Percentiles rank a stretch among this genome's conserved stretches.
phyloP scores from a whole-genome alignment of 2,888 invertebrate species.

The Trachelus tabidus region DNA sequence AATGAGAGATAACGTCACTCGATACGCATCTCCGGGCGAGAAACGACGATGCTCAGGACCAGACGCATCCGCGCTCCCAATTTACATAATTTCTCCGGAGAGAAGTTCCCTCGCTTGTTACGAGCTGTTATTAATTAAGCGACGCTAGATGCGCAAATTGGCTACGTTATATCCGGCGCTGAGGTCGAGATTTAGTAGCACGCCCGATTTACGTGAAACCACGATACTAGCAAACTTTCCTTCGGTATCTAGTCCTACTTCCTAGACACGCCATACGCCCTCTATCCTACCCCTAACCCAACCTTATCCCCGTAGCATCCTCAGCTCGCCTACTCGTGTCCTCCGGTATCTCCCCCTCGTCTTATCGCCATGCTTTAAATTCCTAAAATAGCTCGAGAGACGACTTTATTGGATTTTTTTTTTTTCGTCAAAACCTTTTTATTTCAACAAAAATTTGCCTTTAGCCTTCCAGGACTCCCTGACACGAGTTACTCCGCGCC shows the following conservation, averaged over 20 bases:
- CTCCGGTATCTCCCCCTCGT: not conserved
- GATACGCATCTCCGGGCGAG: not conserved
- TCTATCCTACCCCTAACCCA: not conserved
- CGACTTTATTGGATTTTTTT: not conserved
- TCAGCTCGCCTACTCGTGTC: not conserved
- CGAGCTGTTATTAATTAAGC: constrained; percentile 6
- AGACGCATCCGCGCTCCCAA: constrained; percentile 22
- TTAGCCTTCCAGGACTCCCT: not conserved
- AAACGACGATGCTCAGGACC: not conserved
- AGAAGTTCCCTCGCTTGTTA: constrained; percentile 22
- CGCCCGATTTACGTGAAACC: not conserved
- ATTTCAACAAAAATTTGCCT: not conserved
- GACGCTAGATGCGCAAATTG: not conserved
- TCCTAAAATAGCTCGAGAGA: not conserved
- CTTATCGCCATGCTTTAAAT: not conserved
- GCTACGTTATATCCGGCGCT: not conserved
- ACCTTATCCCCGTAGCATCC: not conserved
- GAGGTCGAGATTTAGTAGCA: not conserved
- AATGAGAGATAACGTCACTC: constrained; percentile 29
- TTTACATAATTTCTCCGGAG: constrained; percentile 25
- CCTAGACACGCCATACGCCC: not conserved
- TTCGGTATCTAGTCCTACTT: not conserved
- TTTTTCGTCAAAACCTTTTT: not conserved
- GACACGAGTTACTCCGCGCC: not conserved
- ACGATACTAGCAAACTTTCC: not conserved